These are phyloP conservation scores for Anoncus sp. DNA, from an alignment of 2,888 invertebrate genomes.

Conservation along the genomic window DNA sequence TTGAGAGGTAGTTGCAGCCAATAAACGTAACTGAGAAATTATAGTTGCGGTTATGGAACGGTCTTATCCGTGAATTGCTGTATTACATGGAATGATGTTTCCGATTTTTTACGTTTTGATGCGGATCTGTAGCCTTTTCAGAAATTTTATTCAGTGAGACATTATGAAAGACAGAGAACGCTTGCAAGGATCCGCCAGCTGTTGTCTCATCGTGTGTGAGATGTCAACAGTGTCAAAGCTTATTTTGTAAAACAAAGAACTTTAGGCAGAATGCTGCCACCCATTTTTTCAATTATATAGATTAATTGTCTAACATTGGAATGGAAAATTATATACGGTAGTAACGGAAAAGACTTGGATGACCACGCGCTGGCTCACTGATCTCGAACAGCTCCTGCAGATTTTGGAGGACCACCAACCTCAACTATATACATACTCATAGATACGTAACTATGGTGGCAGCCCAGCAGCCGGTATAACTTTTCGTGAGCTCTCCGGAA, in stretches of 20 bases:
- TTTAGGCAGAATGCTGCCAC: neutral
- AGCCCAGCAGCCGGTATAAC: constrained; percentile 65
- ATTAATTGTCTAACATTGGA: constrained; percentile 42
- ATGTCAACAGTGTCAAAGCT: neutral
- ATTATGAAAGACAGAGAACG: no score
- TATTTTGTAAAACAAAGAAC: neutral
- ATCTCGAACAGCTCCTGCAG: constrained; percentile 48
- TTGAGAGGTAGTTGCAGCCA: no score
- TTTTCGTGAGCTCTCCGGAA: constrained; percentile 64
- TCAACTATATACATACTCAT: constrained; percentile 19
- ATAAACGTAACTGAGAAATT: no score
- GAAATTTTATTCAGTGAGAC: no score
- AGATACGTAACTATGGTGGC: constrained; percentile 25
- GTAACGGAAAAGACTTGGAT: constrained; percentile 14
- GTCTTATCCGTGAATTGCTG: no score
- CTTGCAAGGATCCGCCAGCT: no score
- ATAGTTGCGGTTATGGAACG: no score
- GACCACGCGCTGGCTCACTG: constrained; percentile 41
- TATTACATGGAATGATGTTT: no score
- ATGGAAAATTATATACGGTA: constrained; percentile 6
- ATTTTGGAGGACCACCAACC: constrained; percentile 7
- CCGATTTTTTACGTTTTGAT: no score
- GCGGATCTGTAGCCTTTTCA: no score
- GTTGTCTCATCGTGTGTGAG: no score
- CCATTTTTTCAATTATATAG: constrained; percentile 18